Evolutionary conservation across 2,797 vertebrate species (phyloP).

Genomic region (Lepilemur ruficaudatus): DNA sequence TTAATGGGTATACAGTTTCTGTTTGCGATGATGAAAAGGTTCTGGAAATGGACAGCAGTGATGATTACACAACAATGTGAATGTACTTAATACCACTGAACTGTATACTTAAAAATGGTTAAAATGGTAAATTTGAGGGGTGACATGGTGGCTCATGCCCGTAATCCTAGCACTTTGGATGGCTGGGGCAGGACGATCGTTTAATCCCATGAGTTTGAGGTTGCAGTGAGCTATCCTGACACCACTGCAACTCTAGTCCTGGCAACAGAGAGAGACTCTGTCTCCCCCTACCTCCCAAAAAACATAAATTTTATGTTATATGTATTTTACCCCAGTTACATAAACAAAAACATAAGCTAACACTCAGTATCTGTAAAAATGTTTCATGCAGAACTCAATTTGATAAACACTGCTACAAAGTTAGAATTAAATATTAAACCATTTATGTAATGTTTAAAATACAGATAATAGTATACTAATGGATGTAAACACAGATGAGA

Average conservation of each 20-base stretch:
- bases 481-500: background rate
- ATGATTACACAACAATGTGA: background rate
- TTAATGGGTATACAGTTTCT: background rate
- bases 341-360: slow-evolving; percentile 13
- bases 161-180: no score
- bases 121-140: background rate
- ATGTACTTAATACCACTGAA: background rate
- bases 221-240: no score
- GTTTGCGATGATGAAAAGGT: background rate
- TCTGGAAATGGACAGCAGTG: background rate
- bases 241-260: no score
- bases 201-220: no score
- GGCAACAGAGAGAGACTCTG: background rate
- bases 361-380: background rate
- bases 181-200: no score
- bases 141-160: no score
- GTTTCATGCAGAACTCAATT: background rate
- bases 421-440: background rate
- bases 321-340: background rate
- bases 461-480: background rate
- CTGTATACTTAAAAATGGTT: background rate
- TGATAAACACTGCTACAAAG: background rate
- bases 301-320: background rate
- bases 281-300: background rate
- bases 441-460: background rate